These are phyloP conservation scores for Kryphioiulus occultus DNA, from an alignment of 2,888 invertebrate species.

Conservation along the genomic window DNA sequence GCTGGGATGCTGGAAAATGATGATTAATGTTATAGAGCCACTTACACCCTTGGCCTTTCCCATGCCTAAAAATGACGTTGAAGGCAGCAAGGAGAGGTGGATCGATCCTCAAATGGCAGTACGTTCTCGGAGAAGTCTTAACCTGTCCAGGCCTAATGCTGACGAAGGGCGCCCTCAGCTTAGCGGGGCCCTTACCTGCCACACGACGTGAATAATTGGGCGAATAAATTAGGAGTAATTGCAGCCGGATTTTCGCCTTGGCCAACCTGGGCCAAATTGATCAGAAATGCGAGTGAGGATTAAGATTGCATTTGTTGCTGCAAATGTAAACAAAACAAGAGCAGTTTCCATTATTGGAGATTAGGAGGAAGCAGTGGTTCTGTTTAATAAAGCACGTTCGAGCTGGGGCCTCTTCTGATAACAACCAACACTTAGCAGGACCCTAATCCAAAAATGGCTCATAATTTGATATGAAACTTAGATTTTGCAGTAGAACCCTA, in stretches of 20 bases:
- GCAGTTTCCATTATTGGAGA: not conserved
- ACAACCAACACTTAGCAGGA: no score
- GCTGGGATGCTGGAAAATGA: not conserved
- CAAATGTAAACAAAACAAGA: not conserved
- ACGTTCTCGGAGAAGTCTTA: not conserved
- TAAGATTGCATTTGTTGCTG: not conserved
- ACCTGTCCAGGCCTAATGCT: not conserved
- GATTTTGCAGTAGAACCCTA: no score
- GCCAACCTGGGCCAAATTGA: not conserved
- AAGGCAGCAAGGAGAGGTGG: not conserved
- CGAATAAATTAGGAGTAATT: not conserved
- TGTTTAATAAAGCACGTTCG: no score
- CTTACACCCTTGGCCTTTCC: not conserved
- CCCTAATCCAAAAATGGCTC: no score
- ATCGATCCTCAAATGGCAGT: no score
- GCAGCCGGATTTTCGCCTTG: not conserved
- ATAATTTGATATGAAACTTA: no score
- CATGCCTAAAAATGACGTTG: not conserved
- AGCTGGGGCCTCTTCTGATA: no score
- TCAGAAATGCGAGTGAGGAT: not conserved
- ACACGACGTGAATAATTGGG: not conserved
- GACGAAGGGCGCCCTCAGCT: not conserved
- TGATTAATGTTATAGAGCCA: not conserved
- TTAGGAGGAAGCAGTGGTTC: not conserved
- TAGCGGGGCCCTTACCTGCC: not conserved